phyloP scores from a whole-genome alignment of 2,113 vertebrate genomes.

The Felis catus region F.catus_Fca126_mat1.0 CM031415.1:180532001-180532500 shows the following conservation, averaged over 20 bases:
- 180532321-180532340: too few species aligned
- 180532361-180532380: too few species aligned
- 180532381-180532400: background rate
- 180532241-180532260: too few species aligned
- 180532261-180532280: too few species aligned
- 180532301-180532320: too few species aligned
- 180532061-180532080: background rate
- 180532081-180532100: background rate
- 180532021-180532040: background rate
- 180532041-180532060: background rate
- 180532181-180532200: too few species aligned
- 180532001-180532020: background rate
- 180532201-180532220: too few species aligned
- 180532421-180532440: background rate
- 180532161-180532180: too few species aligned
- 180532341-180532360: too few species aligned
- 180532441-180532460: fast-evolving
- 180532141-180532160: too few species aligned
- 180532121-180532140: background rate
- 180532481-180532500: background rate
- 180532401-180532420: background rate
- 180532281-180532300: too few species aligned
- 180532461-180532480: background rate
- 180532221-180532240: too few species aligned
- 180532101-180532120: background rate